These are phyloP conservation scores for Chionoecetes opilio DNA, from an alignment of 1,140 invertebrate species.

Conservation along the genomic window DNA sequence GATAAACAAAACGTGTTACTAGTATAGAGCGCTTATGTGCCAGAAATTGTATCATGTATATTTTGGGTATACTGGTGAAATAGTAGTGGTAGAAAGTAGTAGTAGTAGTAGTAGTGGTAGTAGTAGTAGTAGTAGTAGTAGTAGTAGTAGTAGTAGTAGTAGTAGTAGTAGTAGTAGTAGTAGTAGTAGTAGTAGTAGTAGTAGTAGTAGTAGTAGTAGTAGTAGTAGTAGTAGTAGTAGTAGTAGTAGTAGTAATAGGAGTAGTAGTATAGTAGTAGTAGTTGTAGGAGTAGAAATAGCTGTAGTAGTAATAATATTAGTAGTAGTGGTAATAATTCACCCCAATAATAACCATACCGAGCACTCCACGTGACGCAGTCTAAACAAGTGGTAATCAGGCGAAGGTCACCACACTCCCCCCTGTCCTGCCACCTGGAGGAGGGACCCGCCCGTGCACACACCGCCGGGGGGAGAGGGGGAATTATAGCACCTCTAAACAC, in stretches of 20 bases:
- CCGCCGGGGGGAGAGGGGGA: neutral
- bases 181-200: neutral
- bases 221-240: constrained; percentile 13
- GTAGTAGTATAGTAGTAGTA: neutral
- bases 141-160: constrained; percentile 29
- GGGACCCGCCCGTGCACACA: neutral
- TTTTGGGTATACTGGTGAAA: no score
- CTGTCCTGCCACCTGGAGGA: neutral
- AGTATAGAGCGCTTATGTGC: no score
- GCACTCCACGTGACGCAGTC: neutral
- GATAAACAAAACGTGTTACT: no score
- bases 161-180: constrained; percentile 29
- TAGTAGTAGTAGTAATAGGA: neutral
- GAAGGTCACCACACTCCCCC: neutral
- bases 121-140: constrained; percentile 30
- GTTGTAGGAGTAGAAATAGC: no score
- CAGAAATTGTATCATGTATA: no score
- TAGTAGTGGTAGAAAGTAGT: neutral
- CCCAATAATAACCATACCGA: neutral
- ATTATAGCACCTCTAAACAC: neutral
- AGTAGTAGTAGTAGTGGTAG: constrained; percentile 29
- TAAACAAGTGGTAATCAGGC: neutral
- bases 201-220: constrained; percentile 16
- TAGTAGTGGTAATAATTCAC: neutral
- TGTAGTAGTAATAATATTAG: neutral